A percentile compares a stretch with the other conserved stretches of the same genome.
These are phyloP conservation scores for Drosophila sp. DNA, from an alignment of 1,140 invertebrate species.

Conservation along the genomic window DNA sequence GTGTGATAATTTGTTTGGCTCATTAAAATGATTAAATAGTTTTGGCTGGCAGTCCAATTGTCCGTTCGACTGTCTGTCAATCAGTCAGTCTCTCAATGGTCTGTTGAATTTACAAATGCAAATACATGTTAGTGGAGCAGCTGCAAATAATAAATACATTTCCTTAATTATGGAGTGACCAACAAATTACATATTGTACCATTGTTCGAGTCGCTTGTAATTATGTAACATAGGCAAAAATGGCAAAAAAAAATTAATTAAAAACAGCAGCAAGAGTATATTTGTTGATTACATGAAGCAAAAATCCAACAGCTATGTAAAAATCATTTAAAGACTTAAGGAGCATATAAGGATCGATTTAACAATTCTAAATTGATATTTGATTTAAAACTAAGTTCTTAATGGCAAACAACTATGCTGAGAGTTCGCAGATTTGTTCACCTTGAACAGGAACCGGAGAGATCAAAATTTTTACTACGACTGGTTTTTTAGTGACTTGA, in stretches of 20 bases:
- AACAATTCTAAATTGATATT: no score
- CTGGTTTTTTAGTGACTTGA: conserved; percentile 28
- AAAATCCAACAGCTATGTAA: neutral
- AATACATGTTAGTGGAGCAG: conserved; percentile 61
- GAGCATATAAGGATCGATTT: no score
- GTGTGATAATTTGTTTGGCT: conserved; percentile 31
- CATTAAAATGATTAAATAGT: conserved; percentile 55
- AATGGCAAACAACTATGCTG: conserved; percentile 9
- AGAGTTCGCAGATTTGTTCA: conserved; percentile 22
- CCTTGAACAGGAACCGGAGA: conserved; percentile 32
- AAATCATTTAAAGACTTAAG: no score
- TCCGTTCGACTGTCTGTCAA: neutral
- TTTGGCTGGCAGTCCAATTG: neutral
- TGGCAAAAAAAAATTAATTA: conserved; percentile 41
- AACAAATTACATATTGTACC: conserved; percentile 58
- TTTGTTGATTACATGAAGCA: conserved; percentile 21
- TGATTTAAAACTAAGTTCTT: no score
- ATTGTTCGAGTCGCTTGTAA: conserved; percentile 35
- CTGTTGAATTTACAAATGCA: conserved; percentile 47
- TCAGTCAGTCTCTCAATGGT: conserved; percentile 16
- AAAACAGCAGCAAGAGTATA: conserved; percentile 13
- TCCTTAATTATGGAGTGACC: conserved; percentile 58
- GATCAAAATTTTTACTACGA: conserved; percentile 1
- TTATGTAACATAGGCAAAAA: conserved; percentile 50
- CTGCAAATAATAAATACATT: conserved; percentile 53